These are phyloP conservation scores for Cyclophora albipunctata DNA, from an alignment of 2,888 invertebrate genomes.

Conservation along the genomic window DNA sequence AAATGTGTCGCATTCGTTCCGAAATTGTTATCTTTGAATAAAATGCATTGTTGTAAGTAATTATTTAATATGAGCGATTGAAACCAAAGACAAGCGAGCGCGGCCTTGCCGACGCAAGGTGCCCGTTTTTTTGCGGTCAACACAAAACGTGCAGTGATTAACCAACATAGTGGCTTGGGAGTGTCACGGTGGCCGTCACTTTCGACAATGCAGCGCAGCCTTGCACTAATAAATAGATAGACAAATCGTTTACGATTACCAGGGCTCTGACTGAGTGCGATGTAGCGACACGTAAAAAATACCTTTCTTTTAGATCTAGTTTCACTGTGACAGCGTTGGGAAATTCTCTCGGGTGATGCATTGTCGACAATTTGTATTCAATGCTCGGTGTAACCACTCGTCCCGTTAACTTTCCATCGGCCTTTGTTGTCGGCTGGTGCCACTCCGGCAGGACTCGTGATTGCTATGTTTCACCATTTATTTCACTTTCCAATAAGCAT, in stretches of 20 bases:
- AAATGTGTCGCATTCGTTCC: slow-evolving; percentile 49
- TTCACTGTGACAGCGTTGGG: slow-evolving; percentile 53
- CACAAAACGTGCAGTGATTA: slow-evolving; percentile 54
- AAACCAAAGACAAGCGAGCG: slow-evolving; percentile 42
- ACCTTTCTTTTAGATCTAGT: slow-evolving; percentile 56
- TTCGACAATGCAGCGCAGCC: slow-evolving; percentile 44
- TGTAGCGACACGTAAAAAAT: slow-evolving; percentile 20
- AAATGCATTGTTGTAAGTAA: slow-evolving; percentile 36
- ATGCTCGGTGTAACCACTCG: slow-evolving; percentile 31
- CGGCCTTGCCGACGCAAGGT: slow-evolving; percentile 58
- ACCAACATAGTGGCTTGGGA: slow-evolving; percentile 42
- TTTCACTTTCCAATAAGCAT: slow-evolving; percentile 26
- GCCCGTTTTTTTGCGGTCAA: slow-evolving; percentile 64
- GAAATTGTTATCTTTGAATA: slow-evolving; percentile 18
- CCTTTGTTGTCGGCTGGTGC: slow-evolving; percentile 46
- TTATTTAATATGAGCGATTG: slow-evolving; percentile 49
- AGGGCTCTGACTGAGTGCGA: slow-evolving; percentile 10
- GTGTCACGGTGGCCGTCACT: slow-evolving; percentile 40
- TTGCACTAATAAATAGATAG: slow-evolving; percentile 24
- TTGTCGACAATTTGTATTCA: slow-evolving; percentile 69
- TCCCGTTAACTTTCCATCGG: slow-evolving; percentile 60
- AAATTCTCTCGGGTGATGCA: slow-evolving; percentile 54
- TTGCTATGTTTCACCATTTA: slow-evolving; percentile 28
- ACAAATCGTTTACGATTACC: slow-evolving; percentile 15
- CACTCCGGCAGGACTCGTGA: slow-evolving; percentile 40